These are phyloP conservation scores for Rotaria socialis DNA, from an alignment of 2,888 invertebrate genomes.

Conservation along the genomic window DNA sequence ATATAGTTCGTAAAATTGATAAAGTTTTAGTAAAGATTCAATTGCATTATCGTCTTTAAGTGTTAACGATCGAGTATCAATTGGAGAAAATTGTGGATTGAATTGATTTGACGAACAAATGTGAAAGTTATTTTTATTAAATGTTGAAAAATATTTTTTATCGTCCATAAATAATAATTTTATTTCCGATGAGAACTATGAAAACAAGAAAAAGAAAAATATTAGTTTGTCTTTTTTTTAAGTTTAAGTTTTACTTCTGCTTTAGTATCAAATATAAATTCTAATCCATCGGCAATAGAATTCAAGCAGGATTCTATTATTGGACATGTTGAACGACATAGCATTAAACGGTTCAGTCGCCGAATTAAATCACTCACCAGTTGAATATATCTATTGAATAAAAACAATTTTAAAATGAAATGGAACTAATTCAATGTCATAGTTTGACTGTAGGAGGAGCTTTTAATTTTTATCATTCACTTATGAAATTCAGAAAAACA, in stretches of 20 bases:
- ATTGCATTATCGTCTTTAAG: not conserved
- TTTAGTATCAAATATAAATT: not conserved
- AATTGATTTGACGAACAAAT: not conserved
- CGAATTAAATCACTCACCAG: not conserved
- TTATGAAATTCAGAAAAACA: no score
- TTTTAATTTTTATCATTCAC: no score
- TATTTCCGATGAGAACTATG: not conserved
- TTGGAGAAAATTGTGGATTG: not conserved
- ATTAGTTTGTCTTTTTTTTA: not conserved
- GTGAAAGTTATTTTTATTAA: not conserved
- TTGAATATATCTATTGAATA: not conserved
- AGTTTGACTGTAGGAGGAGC: no score
- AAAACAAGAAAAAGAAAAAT: not conserved
- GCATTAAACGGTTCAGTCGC: not conserved
- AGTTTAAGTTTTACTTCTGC: not conserved
- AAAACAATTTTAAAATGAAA: no score
- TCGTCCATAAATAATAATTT: not conserved
- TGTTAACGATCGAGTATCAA: not conserved
- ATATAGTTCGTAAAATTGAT: constrained; percentile 9
- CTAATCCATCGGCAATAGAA: constrained; percentile 10
- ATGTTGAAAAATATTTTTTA: constrained; percentile 19
- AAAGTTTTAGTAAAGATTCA: not conserved
- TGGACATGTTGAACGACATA: constrained; percentile 26
- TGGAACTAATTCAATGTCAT: no score
- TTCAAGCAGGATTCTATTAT: not conserved